Evolutionary conservation across 1,140 invertebrate genomes (phyloP).

Genomic region (Augochlora pura): DNA sequence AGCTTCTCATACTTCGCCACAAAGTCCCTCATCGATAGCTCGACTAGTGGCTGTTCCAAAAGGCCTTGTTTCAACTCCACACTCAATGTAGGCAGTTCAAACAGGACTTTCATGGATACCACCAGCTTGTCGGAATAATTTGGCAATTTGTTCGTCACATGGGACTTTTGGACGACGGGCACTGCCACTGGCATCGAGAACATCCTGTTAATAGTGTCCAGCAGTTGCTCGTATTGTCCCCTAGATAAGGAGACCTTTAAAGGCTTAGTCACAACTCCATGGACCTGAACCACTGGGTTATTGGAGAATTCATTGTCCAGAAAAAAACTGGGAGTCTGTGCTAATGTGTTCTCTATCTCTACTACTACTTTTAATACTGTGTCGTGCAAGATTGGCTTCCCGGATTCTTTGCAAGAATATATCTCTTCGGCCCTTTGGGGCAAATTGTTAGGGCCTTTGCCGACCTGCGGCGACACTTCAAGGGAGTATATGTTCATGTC

Average conservation of each 20-base stretch:
- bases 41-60: constrained; percentile 87
- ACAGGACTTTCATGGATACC: constrained; percentile 81
- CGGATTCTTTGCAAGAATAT: constrained; percentile 84
- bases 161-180: constrained; percentile 58
- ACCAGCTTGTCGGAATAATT: constrained; percentile 75
- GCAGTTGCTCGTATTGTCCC: constrained; percentile 92
- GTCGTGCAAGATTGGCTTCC: constrained; percentile 89
- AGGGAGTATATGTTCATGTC: constrained; percentile 95
- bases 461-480: constrained; percentile 80
- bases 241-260: constrained; percentile 92
- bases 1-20: constrained; percentile 86
- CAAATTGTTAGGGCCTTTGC: constrained; percentile 67
- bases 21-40: constrained; percentile 91
- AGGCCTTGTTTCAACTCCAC: constrained; percentile 86
- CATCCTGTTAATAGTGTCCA: constrained; percentile 85
- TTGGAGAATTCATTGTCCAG: constrained; percentile 70
- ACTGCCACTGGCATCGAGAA: constrained; percentile 69
- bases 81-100: constrained; percentile 87
- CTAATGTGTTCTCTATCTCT: constrained; percentile 75
- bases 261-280: constrained; percentile 90
- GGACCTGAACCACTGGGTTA: constrained; percentile 82
- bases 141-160: constrained; percentile 44
- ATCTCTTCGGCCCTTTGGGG: constrained; percentile 82
- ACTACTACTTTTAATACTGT: constrained; percentile 88
- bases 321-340: constrained; percentile 72